These are phyloP conservation scores for Furcula furcula DNA, from an alignment of 2,888 invertebrate genomes.

Conservation along the genomic window DNA sequence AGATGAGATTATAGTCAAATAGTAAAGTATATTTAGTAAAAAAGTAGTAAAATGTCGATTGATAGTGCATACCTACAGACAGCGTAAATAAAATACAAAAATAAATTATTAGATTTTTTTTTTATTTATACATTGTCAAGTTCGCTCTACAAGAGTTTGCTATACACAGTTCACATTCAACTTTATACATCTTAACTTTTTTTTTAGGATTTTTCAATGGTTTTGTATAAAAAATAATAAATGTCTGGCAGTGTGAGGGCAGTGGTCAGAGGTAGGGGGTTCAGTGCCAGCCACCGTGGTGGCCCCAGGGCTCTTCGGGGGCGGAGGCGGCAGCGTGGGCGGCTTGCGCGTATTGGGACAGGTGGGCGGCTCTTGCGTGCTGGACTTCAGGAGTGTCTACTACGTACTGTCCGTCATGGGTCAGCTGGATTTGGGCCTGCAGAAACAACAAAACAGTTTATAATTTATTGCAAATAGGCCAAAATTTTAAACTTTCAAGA, in stretches of 20 bases:
- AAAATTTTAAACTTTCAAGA: no score
- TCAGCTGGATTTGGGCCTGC: constrained; percentile 74
- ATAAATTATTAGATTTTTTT: constrained; percentile 70
- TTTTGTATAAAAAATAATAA: constrained; percentile 70
- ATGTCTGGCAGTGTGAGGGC: constrained; percentile 53
- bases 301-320: constrained; percentile 72
- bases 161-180: constrained; percentile 71
- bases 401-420: constrained; percentile 77
- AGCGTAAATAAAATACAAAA: no score
- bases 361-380: constrained; percentile 71
- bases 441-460: no score
- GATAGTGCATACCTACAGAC: no score
- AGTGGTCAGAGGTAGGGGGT: constrained; percentile 54
- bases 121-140: constrained; percentile 68
- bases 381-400: constrained; percentile 77
- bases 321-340: constrained; percentile 72
- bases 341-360: constrained; percentile 66
- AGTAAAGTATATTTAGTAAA: no score
- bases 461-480: no score
- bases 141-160: constrained; percentile 71
- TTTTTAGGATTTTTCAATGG: constrained; percentile 53
- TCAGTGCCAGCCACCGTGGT: constrained; percentile 66
- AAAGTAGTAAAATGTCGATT: no score
- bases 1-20: no score
- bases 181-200: constrained; percentile 72